phyloP scores from a whole-genome alignment of 2,113 vertebrate species.

The Gymnocephalus cernua region DNA sequence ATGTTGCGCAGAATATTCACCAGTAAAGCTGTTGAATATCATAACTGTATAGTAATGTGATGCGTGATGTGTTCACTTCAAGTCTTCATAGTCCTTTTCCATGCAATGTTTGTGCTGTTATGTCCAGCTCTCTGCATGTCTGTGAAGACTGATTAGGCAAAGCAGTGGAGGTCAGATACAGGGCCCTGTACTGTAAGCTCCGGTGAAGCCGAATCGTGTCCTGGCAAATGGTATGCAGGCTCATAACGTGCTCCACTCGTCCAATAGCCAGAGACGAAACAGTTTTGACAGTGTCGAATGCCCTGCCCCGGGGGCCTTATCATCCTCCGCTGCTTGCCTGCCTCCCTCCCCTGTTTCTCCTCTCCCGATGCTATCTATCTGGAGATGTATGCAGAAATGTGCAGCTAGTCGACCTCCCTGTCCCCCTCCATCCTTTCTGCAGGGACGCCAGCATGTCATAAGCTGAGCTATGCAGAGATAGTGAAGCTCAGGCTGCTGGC shows the following conservation, averaged over 20 bases:
- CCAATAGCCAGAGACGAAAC: slow-evolving; percentile 80
- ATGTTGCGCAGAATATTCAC: slow-evolving; percentile 11
- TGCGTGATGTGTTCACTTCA: slow-evolving; percentile 24
- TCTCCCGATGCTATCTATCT: slow-evolving; percentile 82
- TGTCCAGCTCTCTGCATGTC: slow-evolving; percentile 69
- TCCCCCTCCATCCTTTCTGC: slow-evolving; percentile 80
- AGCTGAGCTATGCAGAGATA: slow-evolving; percentile 81
- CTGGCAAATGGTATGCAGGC: slow-evolving; percentile 79
- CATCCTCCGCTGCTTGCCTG: slow-evolving; percentile 77
- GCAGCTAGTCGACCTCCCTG: slow-evolving; percentile 77
- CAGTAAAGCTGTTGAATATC: slow-evolving; percentile 38
- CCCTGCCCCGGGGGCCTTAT: slow-evolving; percentile 82
- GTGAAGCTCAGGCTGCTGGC: slow-evolving; percentile 73
- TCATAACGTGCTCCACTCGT: slow-evolving; percentile 78
- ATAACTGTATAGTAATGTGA: slow-evolving; percentile 7
- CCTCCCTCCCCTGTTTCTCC: slow-evolving; percentile 69
- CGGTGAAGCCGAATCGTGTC: slow-evolving; percentile 75
- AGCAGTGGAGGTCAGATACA: slow-evolving; percentile 69
- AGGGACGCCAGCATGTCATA: slow-evolving; percentile 77
- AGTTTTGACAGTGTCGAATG: slow-evolving; percentile 84
- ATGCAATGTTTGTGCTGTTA: slow-evolving; percentile 41
- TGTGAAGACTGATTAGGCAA: slow-evolving; percentile 55
- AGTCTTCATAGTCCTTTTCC: slow-evolving; percentile 34
- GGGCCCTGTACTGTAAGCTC: slow-evolving; percentile 74
- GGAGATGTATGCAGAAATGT: slow-evolving; percentile 84